These are phyloP conservation scores for Phyllotis vaccarum DNA, from an alignment of 2,797 vertebrate species.

Conservation along the genomic window DNA sequence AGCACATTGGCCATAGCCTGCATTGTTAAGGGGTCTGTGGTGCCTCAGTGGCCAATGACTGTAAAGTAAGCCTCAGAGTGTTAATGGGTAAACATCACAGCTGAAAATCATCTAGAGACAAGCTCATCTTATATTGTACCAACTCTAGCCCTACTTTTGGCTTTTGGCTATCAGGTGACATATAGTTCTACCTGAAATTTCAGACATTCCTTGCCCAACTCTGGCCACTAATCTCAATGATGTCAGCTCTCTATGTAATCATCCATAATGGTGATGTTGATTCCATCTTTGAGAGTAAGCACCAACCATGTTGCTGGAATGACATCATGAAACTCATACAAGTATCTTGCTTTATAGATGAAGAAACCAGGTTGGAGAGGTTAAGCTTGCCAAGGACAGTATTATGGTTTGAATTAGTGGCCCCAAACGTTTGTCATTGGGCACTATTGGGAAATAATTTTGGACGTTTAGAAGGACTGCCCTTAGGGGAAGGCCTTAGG, in stretches of 20 bases:
- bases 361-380: not conserved
- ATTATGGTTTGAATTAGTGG: not conserved
- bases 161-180: not conserved
- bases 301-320: not conserved
- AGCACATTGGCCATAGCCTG: not conserved
- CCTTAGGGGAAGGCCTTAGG: not conserved
- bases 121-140: not conserved
- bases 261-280: not conserved
- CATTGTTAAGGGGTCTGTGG: not conserved
- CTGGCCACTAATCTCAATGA: not conserved
- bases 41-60: not conserved
- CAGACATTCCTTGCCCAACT: not conserved
- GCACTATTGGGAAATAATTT: not conserved
- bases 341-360: not conserved
- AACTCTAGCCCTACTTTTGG: not conserved
- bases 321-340: not conserved
- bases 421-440: not conserved
- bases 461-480: not conserved
- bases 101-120: not conserved
- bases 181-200: not conserved
- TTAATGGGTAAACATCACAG: not conserved
- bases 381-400: not conserved
- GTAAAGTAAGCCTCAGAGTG: not conserved
- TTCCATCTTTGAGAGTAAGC: not conserved
- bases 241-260: not conserved